Percentiles rank a stretch among this genome's conserved stretches.
Evolutionary conservation across 2,888 invertebrate genomes (phyloP).

Genomic region (Nematopogon swammerdamellus): DNA sequence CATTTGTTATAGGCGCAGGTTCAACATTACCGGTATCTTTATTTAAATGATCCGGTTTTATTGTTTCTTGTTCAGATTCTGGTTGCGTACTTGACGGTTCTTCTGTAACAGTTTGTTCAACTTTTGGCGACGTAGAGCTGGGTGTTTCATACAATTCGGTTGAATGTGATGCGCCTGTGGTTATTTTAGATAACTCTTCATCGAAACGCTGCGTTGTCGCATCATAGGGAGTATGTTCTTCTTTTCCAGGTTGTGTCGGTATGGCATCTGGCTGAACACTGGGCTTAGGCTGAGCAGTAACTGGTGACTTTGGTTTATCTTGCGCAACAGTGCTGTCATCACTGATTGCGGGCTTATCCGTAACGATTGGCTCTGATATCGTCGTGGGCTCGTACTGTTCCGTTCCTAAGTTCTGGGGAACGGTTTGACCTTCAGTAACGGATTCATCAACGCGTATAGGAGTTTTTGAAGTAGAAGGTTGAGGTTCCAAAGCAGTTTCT

Average conservation of each 20-base stretch:
- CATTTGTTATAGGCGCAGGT: too few species aligned
- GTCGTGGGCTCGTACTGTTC: too few species aligned
- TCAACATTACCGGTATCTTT: too few species aligned
- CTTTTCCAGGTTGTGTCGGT: too few species aligned
- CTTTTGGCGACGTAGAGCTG: background rate
- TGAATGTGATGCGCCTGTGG: background rate
- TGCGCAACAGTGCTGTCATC: background rate
- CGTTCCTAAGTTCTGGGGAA: too few species aligned
- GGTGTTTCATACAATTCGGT: background rate
- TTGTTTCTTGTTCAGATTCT: slow-evolving; percentile 1
- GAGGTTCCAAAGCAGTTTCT: background rate
- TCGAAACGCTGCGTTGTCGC: background rate
- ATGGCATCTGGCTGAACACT: background rate
- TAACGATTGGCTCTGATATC: background rate
- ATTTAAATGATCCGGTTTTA: slow-evolving; percentile 1
- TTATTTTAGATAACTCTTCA: background rate
- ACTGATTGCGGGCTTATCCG: too few species aligned
- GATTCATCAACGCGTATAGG: background rate
- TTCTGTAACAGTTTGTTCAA: slow-evolving; percentile 2
- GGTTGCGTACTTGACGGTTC: background rate
- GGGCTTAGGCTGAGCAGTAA: background rate
- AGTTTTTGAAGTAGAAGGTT: background rate
- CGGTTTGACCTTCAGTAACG: too few species aligned
- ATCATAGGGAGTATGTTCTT: too few species aligned
- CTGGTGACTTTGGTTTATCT: background rate